These are phyloP conservation scores for Oryzias dopingdopingensis DNA, from an alignment of 2,797 vertebrate genomes.

Conservation along the genomic window DNA sequence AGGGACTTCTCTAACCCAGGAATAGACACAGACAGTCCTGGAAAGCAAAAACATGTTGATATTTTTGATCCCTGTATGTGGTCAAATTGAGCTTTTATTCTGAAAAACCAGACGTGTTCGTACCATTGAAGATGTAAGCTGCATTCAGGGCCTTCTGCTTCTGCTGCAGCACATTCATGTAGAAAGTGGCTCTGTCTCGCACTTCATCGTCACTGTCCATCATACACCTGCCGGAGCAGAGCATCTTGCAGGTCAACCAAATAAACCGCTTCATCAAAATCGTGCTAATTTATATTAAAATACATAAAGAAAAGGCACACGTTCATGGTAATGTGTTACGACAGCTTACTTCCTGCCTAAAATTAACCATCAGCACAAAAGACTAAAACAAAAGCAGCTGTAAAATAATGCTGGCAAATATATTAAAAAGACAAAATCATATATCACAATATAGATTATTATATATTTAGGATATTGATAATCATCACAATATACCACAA, in stretches of 20 bases:
- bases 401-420: too few species aligned
- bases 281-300: neutral
- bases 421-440: too few species aligned
- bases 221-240: slow-evolving; percentile 85
- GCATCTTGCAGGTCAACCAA: neutral
- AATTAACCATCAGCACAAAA: too few species aligned
- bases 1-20: slow-evolving; percentile 95
- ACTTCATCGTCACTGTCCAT: slow-evolving; percentile 98
- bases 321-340: too few species aligned
- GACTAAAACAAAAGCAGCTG: too few species aligned
- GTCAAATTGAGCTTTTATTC: neutral
- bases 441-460: too few species aligned
- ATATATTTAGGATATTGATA: too few species aligned
- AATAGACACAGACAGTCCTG: slow-evolving; percentile 91
- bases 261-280: neutral
- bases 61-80: neutral
- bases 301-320: too few species aligned
- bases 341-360: too few species aligned
- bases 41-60: slow-evolving; percentile 2
- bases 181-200: slow-evolving; percentile 95
- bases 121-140: slow-evolving; percentile 94
- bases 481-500: too few species aligned
- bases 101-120: slow-evolving; percentile 1
- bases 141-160: slow-evolving; percentile 94
- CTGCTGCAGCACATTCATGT: slow-evolving; percentile 94